These are phyloP conservation scores for Heloderma charlesbogerti DNA, from an alignment of 2,113 vertebrate species.

Conservation along the genomic window DNA sequence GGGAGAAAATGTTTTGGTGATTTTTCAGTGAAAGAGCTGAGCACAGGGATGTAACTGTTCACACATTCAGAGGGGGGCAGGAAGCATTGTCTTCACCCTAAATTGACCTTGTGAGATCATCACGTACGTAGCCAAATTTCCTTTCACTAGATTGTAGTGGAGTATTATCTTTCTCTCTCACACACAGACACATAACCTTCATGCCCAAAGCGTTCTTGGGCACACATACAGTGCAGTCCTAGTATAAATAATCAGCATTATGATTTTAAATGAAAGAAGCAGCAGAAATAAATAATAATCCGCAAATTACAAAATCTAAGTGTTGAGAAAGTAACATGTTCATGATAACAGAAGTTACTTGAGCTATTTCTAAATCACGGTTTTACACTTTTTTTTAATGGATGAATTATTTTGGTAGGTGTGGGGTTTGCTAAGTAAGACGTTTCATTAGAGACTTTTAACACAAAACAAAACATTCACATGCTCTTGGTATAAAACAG, in stretches of 20 bases:
- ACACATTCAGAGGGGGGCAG: not conserved
- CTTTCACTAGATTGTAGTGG: not conserved
- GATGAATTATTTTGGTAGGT: not conserved
- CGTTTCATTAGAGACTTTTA: slow-evolving; percentile 1
- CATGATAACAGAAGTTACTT: not conserved
- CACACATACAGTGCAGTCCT: not conserved
- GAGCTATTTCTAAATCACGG: not conserved
- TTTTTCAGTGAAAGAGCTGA: too few species aligned
- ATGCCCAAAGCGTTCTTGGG: not conserved
- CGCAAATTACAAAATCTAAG: not conserved
- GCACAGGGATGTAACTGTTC: not conserved
- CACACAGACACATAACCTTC: not conserved
- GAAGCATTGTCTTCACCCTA: not conserved
- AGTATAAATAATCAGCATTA: not conserved
- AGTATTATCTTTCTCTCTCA: not conserved
- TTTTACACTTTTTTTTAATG: not conserved
- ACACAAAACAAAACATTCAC: not conserved
- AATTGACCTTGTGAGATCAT: not conserved
- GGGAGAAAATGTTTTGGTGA: too few species aligned
- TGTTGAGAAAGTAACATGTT: not conserved
- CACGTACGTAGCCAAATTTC: not conserved
- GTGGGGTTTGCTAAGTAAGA: not conserved
- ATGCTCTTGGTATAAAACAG: slow-evolving; percentile 25
- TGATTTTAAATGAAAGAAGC: not conserved
- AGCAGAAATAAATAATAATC: too few species aligned